Evolutionary conservation across 1,140 invertebrate genomes (phyloP), one percentile per base, ranked within the genome.

Genomic region (Stegodyphus dumicola): DNA sequence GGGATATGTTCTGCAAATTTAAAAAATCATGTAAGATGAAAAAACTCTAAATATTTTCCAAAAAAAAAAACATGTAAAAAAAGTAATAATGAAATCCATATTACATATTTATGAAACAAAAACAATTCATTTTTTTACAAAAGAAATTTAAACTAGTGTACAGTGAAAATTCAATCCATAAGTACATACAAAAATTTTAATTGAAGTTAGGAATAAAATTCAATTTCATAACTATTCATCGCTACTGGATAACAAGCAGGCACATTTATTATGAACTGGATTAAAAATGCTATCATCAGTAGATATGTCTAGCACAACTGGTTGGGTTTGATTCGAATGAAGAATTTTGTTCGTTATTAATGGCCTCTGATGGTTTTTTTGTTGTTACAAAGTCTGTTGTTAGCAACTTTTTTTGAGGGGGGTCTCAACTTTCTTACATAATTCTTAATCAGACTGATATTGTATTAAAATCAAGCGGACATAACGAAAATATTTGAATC

Each of bases 61-160:
- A 9, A 60, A 60, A 9, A 60, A 60, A 9, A 2, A 15, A 2
- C 56, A 15, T 1, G 5, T 15, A 60, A 5, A 60, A 60, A 60
- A 60, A 60, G 56, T 60, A 10, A 60, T 60, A 60, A 60, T 60
- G 56, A 10, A 60, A 60, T 60, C 56, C 56, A 5, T 60, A 60
- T 60, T 60, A 60, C 15, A 60, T 60, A 60, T 60, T 60, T 60
- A 60, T 60, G 33, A 60, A 60, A 60, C 56, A 60, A 60, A 60
- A 60, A 60, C 1, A 60, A 60, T 5, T 60, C 1, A 60, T 60
- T 60, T 60, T 1, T 60, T 10, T 60, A 60, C 1, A 60, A 60
- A 60, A 60, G 5, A 60, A 10, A 2, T 60, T 1, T 2, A 60
- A 10, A 60, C 5, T 60, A 60, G 15, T 9, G 9, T 60, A 60